Evolutionary conservation across 2,113 vertebrate species (phyloP).

Genomic region (Parotia lawesii): DNA sequence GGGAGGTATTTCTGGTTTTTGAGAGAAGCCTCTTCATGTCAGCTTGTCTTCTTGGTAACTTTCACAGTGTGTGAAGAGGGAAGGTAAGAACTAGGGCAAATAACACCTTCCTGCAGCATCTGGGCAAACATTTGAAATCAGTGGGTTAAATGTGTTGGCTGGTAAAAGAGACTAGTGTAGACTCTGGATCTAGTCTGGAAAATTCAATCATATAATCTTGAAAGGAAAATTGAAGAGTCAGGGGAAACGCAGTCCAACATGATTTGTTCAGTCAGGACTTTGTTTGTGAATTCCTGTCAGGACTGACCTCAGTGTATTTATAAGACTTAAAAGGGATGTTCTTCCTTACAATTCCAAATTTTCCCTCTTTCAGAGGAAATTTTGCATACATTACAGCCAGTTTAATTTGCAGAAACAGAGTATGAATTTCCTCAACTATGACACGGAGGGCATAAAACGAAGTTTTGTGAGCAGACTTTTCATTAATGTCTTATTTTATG

Average conservation of each 20-base stretch:
- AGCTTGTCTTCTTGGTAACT: neutral
- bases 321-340: neutral
- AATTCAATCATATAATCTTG: neutral
- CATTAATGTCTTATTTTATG: neutral
- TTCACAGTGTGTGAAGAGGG: neutral
- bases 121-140: constrained; percentile 5
- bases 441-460: neutral
- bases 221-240: neutral
- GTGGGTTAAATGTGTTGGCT: neutral
- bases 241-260: neutral
- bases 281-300: constrained; percentile 17
- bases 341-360: neutral
- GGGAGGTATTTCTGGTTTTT: neutral
- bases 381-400: neutral
- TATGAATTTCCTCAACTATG: neutral
- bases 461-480: neutral
- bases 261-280: neutral
- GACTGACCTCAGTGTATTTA: neutral
- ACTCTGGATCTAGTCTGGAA: neutral
- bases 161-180: neutral
- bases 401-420: constrained; percentile 4
- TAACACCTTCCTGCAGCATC: neutral
- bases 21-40: neutral
- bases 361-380: neutral
- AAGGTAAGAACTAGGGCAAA: neutral